phyloP scores from a whole-genome alignment of 35 echinoderm and acorn worm species.

The Stichopus chloronotus region DNA sequence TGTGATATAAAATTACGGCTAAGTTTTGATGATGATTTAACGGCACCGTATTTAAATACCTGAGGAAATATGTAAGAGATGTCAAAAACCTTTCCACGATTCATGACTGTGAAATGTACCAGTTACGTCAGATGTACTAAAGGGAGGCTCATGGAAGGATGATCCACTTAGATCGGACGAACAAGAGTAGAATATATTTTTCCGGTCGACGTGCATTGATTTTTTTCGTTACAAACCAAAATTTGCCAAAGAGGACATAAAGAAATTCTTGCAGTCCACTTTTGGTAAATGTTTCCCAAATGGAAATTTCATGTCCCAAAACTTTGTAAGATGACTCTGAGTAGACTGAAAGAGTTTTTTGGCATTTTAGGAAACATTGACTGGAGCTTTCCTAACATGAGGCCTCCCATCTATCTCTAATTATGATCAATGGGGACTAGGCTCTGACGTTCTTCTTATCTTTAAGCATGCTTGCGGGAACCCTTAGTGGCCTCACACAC shows the following conservation, averaged over 20 bases:
- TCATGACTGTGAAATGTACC: too few relatives aligned
- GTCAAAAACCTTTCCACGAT: too few relatives aligned
- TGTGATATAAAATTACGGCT: too few relatives aligned
- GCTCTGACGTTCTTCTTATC: slow-evolving; percentile 49
- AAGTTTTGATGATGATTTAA: too few relatives aligned
- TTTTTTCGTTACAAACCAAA: neutral
- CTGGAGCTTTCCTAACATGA: slow-evolving; percentile 39
- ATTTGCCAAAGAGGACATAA: neutral
- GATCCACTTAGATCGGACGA: neutral
- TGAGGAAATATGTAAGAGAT: too few relatives aligned
- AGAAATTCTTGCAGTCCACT: neutral
- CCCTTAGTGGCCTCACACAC: slow-evolving; percentile 36
- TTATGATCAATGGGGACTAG: slow-evolving; percentile 52
- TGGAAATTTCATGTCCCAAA: slow-evolving; percentile 2
- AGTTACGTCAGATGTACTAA: neutral
- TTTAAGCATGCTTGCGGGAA: neutral
- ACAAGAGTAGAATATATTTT: slow-evolving; percentile 8
- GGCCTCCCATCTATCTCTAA: slow-evolving; percentile 57
- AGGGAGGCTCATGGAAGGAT: neutral
- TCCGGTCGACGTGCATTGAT: neutral
- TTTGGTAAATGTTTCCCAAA: neutral
- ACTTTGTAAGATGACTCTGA: slow-evolving; percentile 18
- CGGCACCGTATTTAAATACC: too few relatives aligned
- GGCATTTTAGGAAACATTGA: slow-evolving; percentile 19
- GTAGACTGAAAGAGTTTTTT: slow-evolving; percentile 3